Evolutionary conservation across 2,113 vertebrate genomes (phyloP).

Genomic region (Clarias batrachus): DNA sequence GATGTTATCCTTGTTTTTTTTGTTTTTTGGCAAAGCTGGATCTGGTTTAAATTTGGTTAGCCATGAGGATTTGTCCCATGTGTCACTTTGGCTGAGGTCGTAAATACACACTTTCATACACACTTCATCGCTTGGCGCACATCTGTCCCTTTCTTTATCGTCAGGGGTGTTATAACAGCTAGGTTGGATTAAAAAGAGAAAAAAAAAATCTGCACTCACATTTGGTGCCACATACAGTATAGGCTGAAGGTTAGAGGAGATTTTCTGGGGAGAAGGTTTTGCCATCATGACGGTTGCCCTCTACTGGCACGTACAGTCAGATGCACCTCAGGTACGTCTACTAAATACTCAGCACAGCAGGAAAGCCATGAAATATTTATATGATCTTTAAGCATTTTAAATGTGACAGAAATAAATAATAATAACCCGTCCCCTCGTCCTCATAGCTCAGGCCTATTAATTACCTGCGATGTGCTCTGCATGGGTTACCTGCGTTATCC

Average conservation of each 20-base stretch:
- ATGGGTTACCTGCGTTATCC: constrained; percentile 69
- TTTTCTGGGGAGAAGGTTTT: not conserved
- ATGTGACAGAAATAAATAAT: constrained; percentile 66
- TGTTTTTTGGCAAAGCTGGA: constrained; percentile 10
- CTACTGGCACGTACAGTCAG: constrained; percentile 39
- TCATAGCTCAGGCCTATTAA: constrained; percentile 67
- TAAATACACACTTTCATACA: constrained; percentile 12
- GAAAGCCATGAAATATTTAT: constrained; percentile 54
- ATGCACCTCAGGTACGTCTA: constrained; percentile 12
- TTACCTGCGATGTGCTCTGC: constrained; percentile 64
- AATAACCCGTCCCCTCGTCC: constrained; percentile 66
- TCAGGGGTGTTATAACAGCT: not conserved
- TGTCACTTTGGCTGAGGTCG: constrained; percentile 17
- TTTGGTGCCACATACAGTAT: not conserved
- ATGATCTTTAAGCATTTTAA: constrained; percentile 58
- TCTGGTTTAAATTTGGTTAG: constrained; percentile 26
- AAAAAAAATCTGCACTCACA: not conserved
- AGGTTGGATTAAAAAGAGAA: not conserved
- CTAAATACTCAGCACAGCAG: constrained; percentile 35
- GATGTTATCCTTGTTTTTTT: not conserved
- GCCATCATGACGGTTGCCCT: constrained; percentile 21
- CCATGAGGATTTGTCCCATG: not conserved
- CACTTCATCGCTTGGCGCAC: constrained; percentile 18
- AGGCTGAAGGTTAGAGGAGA: not conserved
- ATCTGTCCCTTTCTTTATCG: not conserved